Evolutionary conservation across 2,888 invertebrate genomes (phyloP), one percentile per base, ranked within the genome.

Genomic region (Metallyticus violacea): DNA sequence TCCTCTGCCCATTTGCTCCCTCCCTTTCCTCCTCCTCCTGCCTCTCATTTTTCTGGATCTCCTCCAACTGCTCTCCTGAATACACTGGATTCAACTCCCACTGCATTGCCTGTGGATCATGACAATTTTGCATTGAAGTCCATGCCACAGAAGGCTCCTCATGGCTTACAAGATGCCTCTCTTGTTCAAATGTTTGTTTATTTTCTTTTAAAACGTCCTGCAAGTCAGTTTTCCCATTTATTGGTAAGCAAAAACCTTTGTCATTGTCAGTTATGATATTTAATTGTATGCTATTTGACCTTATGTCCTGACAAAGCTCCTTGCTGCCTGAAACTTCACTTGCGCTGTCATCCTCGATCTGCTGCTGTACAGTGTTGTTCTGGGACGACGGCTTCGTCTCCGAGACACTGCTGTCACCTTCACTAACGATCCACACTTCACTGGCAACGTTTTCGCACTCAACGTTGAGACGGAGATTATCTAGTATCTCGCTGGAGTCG

Each of bases 71-170:
- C 22, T 62, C 82, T 22, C 77, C 29, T 7, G 76, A 30, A 27
- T 83, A 83, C 22, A 83, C 77, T 7, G 83, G 83, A 83, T 83
- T 83, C 15, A n/a, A 7, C 77, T 83, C 83, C 83, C 83, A 83
- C 83, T 77, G 83, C 77, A 83, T 83, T 77, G 15, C 2, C 15
- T 62, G 9, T 1, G 22, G 15, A 62, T 62, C 2, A n/a, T 62
- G 40, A 62, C 6, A 62, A 2, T 62, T 62, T 3, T 62, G 40
- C 22, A 22, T 15, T 62, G 22, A 62, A 62, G 40, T 62, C 22
- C 15, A 2, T 62, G 7, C 9, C 15, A 9, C 40, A 40, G 15
- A 3, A 40, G 9, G 15, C 7, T 15, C 1, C 22, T 15, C 40
- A 15, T 9, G 9, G n/a, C n/a, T n/a, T 40, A 9, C 40, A 40